These are phyloP conservation scores for Alouatta palliata DNA, from an alignment of 2,113 vertebrate genomes.

Conservation along the genomic window DNA sequence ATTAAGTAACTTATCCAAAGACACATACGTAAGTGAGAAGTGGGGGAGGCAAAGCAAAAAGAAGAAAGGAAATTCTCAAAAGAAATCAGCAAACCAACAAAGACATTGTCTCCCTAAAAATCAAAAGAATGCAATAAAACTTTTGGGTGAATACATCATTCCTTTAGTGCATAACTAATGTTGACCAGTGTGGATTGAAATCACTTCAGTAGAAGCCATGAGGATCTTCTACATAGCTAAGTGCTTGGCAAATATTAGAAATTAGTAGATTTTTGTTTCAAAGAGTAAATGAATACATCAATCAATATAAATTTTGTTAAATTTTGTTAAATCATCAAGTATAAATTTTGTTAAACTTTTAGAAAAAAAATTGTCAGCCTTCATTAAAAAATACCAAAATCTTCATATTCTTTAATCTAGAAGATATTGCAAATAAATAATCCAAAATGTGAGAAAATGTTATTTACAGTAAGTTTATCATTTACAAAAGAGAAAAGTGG, in stretches of 20 bases:
- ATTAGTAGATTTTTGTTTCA: neutral
- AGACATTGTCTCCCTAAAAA: neutral
- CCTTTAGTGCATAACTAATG: neutral
- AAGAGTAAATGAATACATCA: neutral
- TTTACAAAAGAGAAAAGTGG: conserved; percentile 3
- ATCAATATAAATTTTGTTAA: neutral
- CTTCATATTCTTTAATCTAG: neutral
- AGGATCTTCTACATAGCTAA: neutral
- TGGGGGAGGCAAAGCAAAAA: neutral
- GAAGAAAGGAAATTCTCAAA: neutral
- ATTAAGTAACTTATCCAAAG: neutral
- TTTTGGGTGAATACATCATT: neutral
- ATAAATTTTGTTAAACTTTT: neutral
- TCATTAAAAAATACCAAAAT: conserved; percentile 12
- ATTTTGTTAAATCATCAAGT: neutral
- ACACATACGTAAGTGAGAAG: neutral
- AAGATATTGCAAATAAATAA: neutral
- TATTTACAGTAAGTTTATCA: neutral
- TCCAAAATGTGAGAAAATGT: neutral
- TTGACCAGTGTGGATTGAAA: neutral
- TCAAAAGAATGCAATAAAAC: conserved; percentile 1
- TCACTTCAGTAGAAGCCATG: neutral
- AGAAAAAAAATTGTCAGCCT: neutral
- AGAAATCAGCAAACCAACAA: neutral
- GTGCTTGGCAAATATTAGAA: neutral